Base-by-base conservation (phyloP, 2,113 vertebrate genomes). In the Microtus richardsoni region DNA sequence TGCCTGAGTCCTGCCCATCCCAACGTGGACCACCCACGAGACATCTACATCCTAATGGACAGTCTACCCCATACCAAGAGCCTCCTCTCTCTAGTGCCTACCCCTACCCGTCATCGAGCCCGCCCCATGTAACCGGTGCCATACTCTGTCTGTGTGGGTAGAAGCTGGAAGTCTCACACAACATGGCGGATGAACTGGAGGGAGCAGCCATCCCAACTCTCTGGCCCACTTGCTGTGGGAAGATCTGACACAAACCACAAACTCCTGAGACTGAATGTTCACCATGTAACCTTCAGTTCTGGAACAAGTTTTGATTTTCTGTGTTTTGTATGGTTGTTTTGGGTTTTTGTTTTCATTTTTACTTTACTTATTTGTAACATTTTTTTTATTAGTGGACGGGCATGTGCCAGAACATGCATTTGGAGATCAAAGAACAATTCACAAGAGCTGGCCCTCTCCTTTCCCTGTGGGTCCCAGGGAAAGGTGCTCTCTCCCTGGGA, bases 1-100 rank as follows among this genome's bases (percentile, higher is more conserved):
- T 19, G 28, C 30, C 26, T 41, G 54, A 44, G 22, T 6, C 52
- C 16, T 0, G 1, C 1, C 16, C 49, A 2, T 3, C 8, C n/a
- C 64, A 58, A 54, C 47, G 7, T 5, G 28, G 19, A 24, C 39
- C 5, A 14, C 5, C 4, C 47, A 3, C 1, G 33, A 39, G 24
- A 28, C 39, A 5, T 21, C 12, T 24, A 47, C 36, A 60, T 11
- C 44, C 62, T 36, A 36, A 36, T 21, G 13, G 26, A 47, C 30
- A n/a, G n/a, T 73, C 30, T 44, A 39, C 64, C 64, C 13, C 39
- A 16, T 2, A 39, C 26, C 4, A 2, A 62, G 17, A n/a, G 28
- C 30, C 33, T 77, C 26, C 28, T 58, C 2, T 16, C 41, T 21
- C 47, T 16, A 26, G 49, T 26, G 24, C 33, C 64, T 19, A 9